Evolutionary conservation across 2,888 invertebrate species (phyloP), one percentile per base, ranked within the genome.

Genomic region (Stenichneumon culpator): DNA sequence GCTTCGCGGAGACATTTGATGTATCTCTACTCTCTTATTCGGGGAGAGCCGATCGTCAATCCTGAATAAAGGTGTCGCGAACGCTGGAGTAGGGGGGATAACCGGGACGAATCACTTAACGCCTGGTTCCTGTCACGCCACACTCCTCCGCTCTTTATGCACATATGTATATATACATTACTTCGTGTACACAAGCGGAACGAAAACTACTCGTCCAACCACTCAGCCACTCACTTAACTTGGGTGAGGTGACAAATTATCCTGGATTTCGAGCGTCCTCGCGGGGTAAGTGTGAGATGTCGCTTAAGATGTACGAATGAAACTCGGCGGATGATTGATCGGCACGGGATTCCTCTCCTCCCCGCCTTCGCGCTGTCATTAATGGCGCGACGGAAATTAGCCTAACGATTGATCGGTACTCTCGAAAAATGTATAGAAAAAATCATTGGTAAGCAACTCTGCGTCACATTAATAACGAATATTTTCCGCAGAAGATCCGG

Each of bases 41-140:
- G 57, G 44, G 32, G 7, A 39, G 72, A 36, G 72, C 39, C 75
- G 75, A 82, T 79, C 77, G 79, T 80, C 77, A 67, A 60, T 67
- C 67, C 68, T 82, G 82, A 79, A 81, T 83, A 65, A 52, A 79
- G 78, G 70, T 52, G 77, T 77, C 73, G 57, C 57, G 54, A 25
- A n/a, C 63, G 63, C 14, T 16, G 5, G 25, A 81, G 65, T 19
- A 16, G 63, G 84, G 82, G 14, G 67, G 83, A 79, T 91, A 91
- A 90, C 93, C 90, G 89, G 90, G 91, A 93, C 92, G 92, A 92
- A 93, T 93, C 92, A 91, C 92, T 92, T 91, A 91, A 90, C 90
- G 84, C 88, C 88, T 87, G 81, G 73, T 82, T 80, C 85, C 28
- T 79, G 50, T 63, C 74, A 60, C 50, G 74, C 25, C 73, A 81